Percentiles rank a stretch among this genome's conserved stretches.
Evolutionary conservation across 2,113 vertebrate species (phyloP).

Genomic region (Empidonax traillii): DNA sequence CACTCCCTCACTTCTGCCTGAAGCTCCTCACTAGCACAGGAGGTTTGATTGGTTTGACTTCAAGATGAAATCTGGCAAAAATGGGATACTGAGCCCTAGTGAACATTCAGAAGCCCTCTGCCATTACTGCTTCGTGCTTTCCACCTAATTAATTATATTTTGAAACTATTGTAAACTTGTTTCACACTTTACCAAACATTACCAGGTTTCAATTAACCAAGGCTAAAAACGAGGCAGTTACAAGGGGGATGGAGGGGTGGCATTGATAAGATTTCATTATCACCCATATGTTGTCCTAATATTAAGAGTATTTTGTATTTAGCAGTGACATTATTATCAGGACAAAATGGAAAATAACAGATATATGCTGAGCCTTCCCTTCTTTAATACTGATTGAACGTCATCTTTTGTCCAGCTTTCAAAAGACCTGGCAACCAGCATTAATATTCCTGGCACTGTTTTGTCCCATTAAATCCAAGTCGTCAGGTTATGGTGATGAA

Average conservation of each 20-base stretch:
- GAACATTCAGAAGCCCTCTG: not conserved
- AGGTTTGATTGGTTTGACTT: not conserved
- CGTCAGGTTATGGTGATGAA: not conserved
- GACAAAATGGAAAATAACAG: not conserved
- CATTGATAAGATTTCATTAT: not conserved
- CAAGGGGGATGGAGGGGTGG: accelerated
- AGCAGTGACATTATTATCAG: not conserved
- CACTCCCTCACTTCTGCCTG: not conserved
- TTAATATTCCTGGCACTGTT: not conserved
- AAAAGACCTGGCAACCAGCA: not conserved
- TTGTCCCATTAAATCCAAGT: not conserved
- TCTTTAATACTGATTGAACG: not conserved
- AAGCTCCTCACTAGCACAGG: not conserved
- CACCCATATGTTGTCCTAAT: not conserved
- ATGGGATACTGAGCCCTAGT: not conserved
- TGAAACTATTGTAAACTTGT: not conserved
- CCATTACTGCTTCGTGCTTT: not conserved
- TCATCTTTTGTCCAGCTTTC: not conserved
- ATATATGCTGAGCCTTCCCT: not conserved
- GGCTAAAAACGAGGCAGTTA: not conserved
- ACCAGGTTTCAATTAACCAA: not conserved
- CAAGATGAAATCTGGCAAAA: not conserved
- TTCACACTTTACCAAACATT: not conserved
- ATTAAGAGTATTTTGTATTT: not conserved
- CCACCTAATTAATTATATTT: not conserved